Evolutionary conservation across 2,797 vertebrate species (phyloP).

Genomic region (Podarcis lilfordi): DNA sequence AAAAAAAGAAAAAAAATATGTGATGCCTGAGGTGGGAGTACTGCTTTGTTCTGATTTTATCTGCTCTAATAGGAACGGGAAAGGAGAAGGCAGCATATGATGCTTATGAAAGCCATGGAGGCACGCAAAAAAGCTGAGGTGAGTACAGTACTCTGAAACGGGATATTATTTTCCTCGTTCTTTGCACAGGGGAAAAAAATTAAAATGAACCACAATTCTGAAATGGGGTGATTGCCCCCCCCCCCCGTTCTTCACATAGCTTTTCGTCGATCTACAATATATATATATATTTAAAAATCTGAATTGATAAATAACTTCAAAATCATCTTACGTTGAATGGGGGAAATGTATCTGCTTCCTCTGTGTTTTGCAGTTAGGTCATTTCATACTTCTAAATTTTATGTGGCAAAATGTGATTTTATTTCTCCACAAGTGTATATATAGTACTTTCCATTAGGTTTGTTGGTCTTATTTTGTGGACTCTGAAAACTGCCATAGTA

Average conservation of each 20-base stretch:
- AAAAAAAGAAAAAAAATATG: slow-evolving; percentile 34
- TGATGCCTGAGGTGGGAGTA: slow-evolving; percentile 46
- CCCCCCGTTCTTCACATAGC: not conserved
- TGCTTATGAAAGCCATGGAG: slow-evolving; percentile 96
- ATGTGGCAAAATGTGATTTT: slow-evolving; percentile 29
- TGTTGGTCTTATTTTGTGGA: not conserved
- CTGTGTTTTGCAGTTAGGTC: slow-evolving; percentile 10
- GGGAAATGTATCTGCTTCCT: not conserved
- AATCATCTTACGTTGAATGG: not conserved
- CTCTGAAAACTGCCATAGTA: not conserved
- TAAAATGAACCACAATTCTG: no score
- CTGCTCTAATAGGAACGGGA: slow-evolving; percentile 90
- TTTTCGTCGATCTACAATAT: not conserved
- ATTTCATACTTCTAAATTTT: slow-evolving; percentile 31
- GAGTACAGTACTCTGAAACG: slow-evolving; percentile 60
- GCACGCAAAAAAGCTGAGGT: slow-evolving; percentile 95
- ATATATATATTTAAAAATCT: not conserved
- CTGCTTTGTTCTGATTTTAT: slow-evolving; percentile 76
- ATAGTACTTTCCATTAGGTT: not conserved
- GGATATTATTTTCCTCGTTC: not conserved
- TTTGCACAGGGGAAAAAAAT: not conserved
- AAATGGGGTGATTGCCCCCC: no score
- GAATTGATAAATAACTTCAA: slow-evolving; percentile 10
- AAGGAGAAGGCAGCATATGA: slow-evolving; percentile 91
- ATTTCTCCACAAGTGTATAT: not conserved